Base-by-base conservation (phyloP, 2,113 vertebrate species). In the Acanthisitta chloris region DNA sequence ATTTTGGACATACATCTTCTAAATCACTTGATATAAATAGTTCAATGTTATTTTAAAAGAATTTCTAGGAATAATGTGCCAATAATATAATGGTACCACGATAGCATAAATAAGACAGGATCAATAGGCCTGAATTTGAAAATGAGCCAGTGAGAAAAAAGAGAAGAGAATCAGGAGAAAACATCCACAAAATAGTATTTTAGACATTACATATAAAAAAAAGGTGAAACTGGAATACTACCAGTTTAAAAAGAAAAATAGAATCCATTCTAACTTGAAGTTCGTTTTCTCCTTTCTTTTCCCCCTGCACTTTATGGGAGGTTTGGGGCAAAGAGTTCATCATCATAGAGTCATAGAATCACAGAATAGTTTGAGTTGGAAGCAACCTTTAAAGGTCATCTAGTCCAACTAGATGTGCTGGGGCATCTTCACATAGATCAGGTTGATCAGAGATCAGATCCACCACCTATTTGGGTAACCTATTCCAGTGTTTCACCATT, bases 401-500 rank as follows among this genome's bases (percentile, higher is more conserved):
- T 33, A 28, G 11, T 25, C 20, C 0, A 0, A 38, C 2, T 17
- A 1, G 40, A 24, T 21, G 9, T 36, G 6, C 40, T 59, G 25
- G 33, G 13, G 42, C 9, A 38, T 24, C 34, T 70, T 71, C n/a
- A 43, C 48, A n/a, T 14, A 38, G 8, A 49, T 24, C 12, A 58
- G 3, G 9, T 9, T 58, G 5, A 21, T 57, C 34, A 74, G n/a
- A 61, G n/a, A n/a, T n/a, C n/a, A n/a, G n/a, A 49, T n/a, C 11
- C 15, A 18, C 16, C 14, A 42, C 17, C 7, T 43, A 18, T 62
- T 25, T 73, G 19, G 17, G 17, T 3, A 78, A 55, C 6, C 8
- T 78, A 2, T n/a, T 17, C 12, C 64, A 52, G 7, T 67, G 10
- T 24, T 64, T 69, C 48, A 36, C 18, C 19, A n/a, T 5, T 3